Conservation (phyloP, 1,140 invertebrate genomes). For the Littorina saxatilis region DNA sequence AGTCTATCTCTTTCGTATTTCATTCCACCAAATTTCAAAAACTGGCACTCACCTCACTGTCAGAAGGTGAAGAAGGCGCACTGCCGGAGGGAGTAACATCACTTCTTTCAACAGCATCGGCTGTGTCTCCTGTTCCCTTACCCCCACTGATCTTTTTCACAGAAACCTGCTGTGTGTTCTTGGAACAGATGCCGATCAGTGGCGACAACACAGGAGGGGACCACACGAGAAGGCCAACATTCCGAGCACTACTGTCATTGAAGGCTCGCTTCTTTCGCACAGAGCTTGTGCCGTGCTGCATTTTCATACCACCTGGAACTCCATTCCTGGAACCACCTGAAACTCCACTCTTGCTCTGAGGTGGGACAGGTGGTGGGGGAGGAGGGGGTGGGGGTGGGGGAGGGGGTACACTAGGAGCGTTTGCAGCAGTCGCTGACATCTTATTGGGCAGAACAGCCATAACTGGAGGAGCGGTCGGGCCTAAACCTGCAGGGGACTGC, state of each 20-base stretch:
- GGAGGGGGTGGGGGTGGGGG: neutral
- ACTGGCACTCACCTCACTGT: constrained; percentile 42
- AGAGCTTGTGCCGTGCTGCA: no score
- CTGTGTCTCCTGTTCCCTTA: neutral
- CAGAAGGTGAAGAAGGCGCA: constrained; percentile 23
- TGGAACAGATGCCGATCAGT: constrained; percentile 28
- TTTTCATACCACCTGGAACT: no score
- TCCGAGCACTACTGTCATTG: neutral
- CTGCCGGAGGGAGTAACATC: constrained; percentile 6
- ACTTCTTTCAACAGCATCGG: neutral
- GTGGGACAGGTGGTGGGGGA: neutral
- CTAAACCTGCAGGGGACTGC: neutral
- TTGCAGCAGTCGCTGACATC: neutral
- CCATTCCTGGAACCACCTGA: no score
- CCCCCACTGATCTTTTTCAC: constrained; percentile 7
- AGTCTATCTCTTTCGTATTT: no score
- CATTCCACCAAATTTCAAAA: no score
- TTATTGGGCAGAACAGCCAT: constrained; percentile 8
- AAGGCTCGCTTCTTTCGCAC: neutral
- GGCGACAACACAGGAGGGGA: no score
- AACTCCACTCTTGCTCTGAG: neutral
- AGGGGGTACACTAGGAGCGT: neutral
- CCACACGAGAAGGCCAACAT: neutral
- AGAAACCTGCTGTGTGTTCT: constrained; percentile 33
- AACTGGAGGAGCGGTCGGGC: neutral